phyloP scores from a whole-genome alignment of 2,113 vertebrate genomes.

The Gnathonemus echidnorhynchus region DNA sequence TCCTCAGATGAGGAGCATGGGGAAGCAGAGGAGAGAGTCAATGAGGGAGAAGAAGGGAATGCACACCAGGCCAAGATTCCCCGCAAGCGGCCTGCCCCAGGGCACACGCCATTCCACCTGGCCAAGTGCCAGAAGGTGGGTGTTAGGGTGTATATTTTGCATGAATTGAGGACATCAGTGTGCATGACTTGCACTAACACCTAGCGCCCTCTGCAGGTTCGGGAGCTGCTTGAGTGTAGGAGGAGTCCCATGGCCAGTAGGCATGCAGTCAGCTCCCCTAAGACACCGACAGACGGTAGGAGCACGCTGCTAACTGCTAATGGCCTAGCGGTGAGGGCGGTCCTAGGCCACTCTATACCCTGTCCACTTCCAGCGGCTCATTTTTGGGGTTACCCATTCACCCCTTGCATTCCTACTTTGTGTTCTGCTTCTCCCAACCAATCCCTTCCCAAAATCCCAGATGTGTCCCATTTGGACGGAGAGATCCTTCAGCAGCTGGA shows the following conservation, averaged over 20 bases:
- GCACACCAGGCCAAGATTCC: conserved; percentile 25
- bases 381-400: neutral
- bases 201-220: conserved; percentile 8
- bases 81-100: conserved; percentile 60
- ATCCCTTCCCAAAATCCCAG: conserved; percentile 12
- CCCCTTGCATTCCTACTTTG: neutral
- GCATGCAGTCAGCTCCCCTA: neutral
- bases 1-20: conserved; percentile 59
- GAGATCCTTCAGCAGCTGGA: conserved; percentile 62
- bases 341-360: neutral
- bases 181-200: neutral
- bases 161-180: neutral
- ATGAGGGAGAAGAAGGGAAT: neutral
- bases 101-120: conserved; percentile 83
- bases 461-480: conserved; percentile 51
- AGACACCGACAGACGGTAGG: neutral
- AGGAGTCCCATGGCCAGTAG: neutral
- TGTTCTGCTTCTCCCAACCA: neutral
- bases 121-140: conserved; percentile 79
- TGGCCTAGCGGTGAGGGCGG: neutral
- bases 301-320: neutral
- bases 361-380: neutral
- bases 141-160: neutral
- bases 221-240: conserved; percentile 44
- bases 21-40: conserved; percentile 36